Conservation (phyloP, 1,140 invertebrate species). For the Caerostris extrusa region DNA sequence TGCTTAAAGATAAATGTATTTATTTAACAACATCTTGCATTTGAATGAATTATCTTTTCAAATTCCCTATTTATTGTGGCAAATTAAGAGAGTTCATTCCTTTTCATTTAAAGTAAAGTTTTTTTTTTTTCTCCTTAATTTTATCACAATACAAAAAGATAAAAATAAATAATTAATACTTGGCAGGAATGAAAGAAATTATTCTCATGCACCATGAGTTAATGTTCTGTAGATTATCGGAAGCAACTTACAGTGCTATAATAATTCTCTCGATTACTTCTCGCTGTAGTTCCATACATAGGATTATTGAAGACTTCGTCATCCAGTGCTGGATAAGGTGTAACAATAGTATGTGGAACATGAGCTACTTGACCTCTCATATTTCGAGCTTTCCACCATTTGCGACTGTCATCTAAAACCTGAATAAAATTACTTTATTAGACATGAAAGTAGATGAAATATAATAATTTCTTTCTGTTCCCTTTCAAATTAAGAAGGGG, state of each 20-base stretch:
- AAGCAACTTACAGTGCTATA: conserved; percentile 70
- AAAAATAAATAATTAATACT: neutral
- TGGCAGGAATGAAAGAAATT: neutral
- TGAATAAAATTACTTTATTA: conserved; percentile 80
- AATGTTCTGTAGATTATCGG: neutral
- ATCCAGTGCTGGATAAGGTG: conserved; percentile 81
- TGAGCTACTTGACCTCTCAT: conserved; percentile 93
- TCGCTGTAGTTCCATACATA: conserved; percentile 72
- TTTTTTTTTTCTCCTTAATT: too few species aligned
- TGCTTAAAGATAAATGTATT: too few species aligned
- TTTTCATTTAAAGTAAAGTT: too few species aligned
- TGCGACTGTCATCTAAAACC: conserved; percentile 96
- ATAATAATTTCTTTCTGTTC: too few species aligned
- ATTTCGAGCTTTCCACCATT: conserved; percentile 99
- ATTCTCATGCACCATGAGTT: neutral
- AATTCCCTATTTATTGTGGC: too few species aligned
- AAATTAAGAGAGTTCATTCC: too few species aligned
- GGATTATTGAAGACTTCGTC: conserved; percentile 88
- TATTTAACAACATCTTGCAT: too few species aligned
- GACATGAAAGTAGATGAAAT: too few species aligned
- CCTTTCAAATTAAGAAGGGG: too few species aligned
- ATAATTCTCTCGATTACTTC: conserved; percentile 71
- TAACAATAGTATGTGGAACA: conserved; percentile 98
- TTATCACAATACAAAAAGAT: neutral
- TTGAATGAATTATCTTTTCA: too few species aligned